Evolutionary conservation across 35 echinoderm and acorn worm species (phyloP), one percentile per base, ranked within the genome.

Genomic region (Apostichopus japonicus): DNA sequence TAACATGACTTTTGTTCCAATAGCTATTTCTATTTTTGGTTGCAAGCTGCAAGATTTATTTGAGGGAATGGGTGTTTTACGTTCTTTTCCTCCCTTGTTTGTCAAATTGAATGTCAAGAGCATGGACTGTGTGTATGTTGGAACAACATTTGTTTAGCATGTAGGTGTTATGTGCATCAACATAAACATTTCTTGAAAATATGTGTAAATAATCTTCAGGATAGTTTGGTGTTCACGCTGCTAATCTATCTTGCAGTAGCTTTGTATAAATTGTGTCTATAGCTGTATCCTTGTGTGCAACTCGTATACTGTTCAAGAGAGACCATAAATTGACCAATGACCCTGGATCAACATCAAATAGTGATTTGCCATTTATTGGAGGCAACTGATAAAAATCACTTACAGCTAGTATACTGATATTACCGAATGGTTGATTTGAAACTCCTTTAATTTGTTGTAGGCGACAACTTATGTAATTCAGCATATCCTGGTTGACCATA

Each of bases 351-450:
- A 59, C 84, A 23, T 71, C 53, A 84, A 79, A 82, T 77, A 95
- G 71, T 55, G 67, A 62, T 21, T 59, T 73, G 54, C 79, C 65
- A 86, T 14, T 92, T 14, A 95, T 80, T 67, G 55, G 90, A 24
- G 94, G 94, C 55, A 95, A 88, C 22, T 92, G 90, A 77, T 77
- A 95, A 61, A 95, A 87, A 53, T 92, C 94, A 63, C 90, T 82
- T 77, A 95, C 90, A 15, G 80, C 94, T 22, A 95, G 11, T 55
- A 94, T 80, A 71, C 75, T 90, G 0, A 96, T 84, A 90, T 94
- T 94, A 0, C 93, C 93, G 94, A 96, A 94, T 6, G 82, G 55
- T 54, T 82, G 51, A 77, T 23, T 63, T 94, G 55, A 62, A 76
- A 44, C 53, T n/a, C 70, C 54, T 86, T 87, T 92, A 19, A 95